phyloP scores from a whole-genome alignment of 2,797 vertebrate genomes.

The Sebastes nivosus region DNA sequence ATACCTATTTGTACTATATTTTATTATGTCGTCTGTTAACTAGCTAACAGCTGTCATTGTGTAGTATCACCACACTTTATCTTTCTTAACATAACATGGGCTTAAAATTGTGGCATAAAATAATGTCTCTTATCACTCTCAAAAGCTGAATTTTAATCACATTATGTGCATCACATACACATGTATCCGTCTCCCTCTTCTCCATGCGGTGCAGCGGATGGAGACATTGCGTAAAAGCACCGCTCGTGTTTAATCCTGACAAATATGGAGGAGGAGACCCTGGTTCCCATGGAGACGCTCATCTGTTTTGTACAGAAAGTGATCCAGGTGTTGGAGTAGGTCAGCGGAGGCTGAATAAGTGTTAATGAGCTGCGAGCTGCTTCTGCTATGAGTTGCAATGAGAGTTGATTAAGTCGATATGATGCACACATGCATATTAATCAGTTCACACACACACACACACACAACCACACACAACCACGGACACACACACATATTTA shows the following conservation, averaged over 20 bases:
- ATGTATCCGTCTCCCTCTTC: background rate
- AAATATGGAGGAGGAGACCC: conserved; percentile 23
- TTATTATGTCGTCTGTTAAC: background rate
- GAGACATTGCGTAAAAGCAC: conserved; percentile 8
- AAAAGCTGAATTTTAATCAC: background rate
- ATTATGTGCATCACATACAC: background rate
- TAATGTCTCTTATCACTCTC: background rate
- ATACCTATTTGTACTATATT: background rate
- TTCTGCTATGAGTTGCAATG: background rate
- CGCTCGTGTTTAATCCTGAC: conserved; percentile 24
- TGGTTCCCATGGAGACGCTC: conserved; percentile 56
- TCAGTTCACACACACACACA: background rate
- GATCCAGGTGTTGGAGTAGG: conserved; percentile 42
- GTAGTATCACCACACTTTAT: background rate
- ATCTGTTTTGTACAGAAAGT: conserved; percentile 28
- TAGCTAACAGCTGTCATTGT: background rate
- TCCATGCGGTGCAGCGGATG: background rate
- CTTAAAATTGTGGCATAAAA: background rate
- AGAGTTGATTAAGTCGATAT: conserved; percentile 18
- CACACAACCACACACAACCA: background rate
- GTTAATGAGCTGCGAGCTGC: conserved; percentile 6
- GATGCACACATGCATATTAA: background rate
- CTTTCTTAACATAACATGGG: background rate
- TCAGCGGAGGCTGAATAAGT: conserved; percentile 23
- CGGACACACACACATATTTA: background rate